phyloP scores from a whole-genome alignment of 2,113 vertebrate species.

The Coptodon bakossiorum region DNA sequence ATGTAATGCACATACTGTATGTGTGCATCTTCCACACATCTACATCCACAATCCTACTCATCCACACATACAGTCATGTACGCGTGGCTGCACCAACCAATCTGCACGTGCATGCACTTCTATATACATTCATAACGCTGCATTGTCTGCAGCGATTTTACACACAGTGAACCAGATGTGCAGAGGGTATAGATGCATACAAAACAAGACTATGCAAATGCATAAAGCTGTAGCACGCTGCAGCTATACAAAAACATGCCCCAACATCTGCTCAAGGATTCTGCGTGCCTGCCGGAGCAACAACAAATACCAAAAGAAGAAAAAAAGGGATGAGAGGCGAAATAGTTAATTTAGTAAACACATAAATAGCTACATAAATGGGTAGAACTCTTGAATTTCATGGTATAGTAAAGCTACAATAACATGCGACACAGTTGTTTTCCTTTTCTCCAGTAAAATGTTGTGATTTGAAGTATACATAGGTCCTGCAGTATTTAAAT shows the following conservation, averaged over 20 bases:
- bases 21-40: not conserved
- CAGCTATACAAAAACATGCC: not conserved
- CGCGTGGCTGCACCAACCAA: not conserved
- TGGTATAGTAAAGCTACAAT: not conserved
- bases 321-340: accelerated
- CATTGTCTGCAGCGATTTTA: not conserved
- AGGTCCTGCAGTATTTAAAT: not conserved
- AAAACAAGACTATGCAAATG: not conserved
- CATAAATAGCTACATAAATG: not conserved
- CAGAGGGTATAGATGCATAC: not conserved
- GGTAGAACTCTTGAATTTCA: not conserved
- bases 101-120: not conserved
- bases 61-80: not conserved
- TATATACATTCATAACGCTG: not conserved
- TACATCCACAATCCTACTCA: not conserved
- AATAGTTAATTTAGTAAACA: not conserved
- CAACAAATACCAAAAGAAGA: not conserved
- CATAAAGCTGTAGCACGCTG: not conserved
- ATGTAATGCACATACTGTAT: not conserved
- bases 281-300: no score
- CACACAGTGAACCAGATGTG: not conserved
- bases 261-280: not conserved
- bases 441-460: not conserved
- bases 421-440: accelerated
- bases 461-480: not conserved